These are phyloP conservation scores for Erpobdella octoculata DNA, from an alignment of 2,888 invertebrate species.

Conservation along the genomic window DNA sequence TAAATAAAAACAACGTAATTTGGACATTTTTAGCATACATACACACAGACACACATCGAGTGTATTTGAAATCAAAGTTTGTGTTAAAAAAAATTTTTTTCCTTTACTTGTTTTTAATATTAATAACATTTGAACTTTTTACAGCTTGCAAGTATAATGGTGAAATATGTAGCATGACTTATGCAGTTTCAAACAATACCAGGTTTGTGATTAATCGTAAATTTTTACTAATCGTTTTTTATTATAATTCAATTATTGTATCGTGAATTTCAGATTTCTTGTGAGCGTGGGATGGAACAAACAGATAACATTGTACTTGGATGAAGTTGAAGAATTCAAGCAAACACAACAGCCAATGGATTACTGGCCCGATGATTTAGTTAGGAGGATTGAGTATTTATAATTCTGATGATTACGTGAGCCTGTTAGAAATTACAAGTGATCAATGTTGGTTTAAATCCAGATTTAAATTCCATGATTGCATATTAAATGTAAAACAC, in stretches of 20 bases:
- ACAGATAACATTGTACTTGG: conserved; percentile 49
- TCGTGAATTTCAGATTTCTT: conserved; percentile 43
- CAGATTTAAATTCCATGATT: too few species aligned
- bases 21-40: too few species aligned
- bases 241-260: background rate
- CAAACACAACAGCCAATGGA: conserved; percentile 46
- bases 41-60: too few species aligned
- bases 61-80: too few species aligned
- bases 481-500: too few species aligned
- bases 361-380: conserved; percentile 50
- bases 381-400: conserved; percentile 38
- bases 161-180: background rate
- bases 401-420: background rate
- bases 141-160: background rate
- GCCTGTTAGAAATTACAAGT: background rate
- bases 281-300: conserved; percentile 53
- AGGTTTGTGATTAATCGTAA: background rate
- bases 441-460: too few species aligned
- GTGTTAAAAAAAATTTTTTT: background rate
- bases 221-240: background rate
- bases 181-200: background rate
- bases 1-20: too few species aligned
- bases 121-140: background rate
- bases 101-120: background rate
- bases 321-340: conserved; percentile 18